Conservation (phyloP, 1,140 invertebrate genomes). For the Mycetomoellerius zeteki region DNA sequence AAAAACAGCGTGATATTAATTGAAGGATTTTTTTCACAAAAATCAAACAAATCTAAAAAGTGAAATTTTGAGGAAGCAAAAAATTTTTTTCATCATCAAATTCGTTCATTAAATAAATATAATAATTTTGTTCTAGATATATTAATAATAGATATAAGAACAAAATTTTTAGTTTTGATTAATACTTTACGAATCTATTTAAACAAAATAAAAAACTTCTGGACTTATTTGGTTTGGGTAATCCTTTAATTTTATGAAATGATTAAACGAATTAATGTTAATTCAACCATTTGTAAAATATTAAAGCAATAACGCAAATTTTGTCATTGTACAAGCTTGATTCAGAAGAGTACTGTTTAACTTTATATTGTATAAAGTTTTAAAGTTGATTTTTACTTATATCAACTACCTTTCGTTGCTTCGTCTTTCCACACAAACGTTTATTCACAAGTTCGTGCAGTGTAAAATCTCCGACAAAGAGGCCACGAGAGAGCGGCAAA, state of each 20-base stretch:
- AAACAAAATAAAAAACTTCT: too few relatives aligned
- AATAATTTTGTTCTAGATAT: too few relatives aligned
- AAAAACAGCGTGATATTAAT: neutral
- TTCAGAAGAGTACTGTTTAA: neutral
- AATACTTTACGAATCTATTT: too few relatives aligned
- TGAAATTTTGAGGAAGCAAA: too few relatives aligned
- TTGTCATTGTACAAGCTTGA: neutral
- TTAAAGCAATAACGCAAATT: neutral
- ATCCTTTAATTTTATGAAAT: neutral
- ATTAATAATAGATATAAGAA: too few relatives aligned
- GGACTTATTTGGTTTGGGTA: too few relatives aligned
- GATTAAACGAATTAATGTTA: neutral
- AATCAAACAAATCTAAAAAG: too few relatives aligned
- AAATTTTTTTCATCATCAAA: too few relatives aligned
- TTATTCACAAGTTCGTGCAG: conserved; percentile 24
- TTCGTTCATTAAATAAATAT: too few relatives aligned
- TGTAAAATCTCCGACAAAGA: conserved; percentile 50
- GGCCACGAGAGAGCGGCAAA: conserved; percentile 32
- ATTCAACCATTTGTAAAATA: neutral
- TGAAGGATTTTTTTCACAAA: too few relatives aligned
- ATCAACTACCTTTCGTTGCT: neutral
- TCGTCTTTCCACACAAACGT: conserved; percentile 12
- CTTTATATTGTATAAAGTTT: neutral
- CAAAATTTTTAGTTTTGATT: too few relatives aligned
- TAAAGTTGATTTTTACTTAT: conserved; percentile 21